A percentile compares a stretch with the other conserved stretches of the same genome.
These are phyloP conservation scores for Zhengitettix transpicula DNA, from an alignment of 2,888 invertebrate species.

Conservation along the genomic window DNA sequence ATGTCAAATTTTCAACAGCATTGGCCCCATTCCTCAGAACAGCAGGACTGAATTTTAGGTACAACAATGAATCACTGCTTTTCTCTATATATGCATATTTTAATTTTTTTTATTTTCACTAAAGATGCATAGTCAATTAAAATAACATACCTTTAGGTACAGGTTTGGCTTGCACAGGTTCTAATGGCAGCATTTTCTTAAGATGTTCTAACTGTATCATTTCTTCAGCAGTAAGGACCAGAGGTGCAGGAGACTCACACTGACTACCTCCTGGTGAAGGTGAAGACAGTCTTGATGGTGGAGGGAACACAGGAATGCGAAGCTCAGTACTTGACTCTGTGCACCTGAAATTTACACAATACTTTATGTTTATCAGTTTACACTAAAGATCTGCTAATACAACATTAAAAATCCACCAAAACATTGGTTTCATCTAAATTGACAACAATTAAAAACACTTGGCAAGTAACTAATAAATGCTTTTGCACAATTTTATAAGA, in stretches of 20 bases:
- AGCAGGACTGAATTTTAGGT: no score
- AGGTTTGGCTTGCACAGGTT: constrained; percentile 50
- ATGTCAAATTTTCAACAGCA: no score
- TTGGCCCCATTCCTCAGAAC: no score
- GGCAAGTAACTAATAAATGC: no score
- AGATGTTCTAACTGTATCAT: constrained; percentile 52
- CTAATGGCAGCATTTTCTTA: constrained; percentile 32
- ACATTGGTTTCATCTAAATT: no score
- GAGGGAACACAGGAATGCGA: constrained; percentile 39
- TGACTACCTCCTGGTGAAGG: constrained; percentile 36
- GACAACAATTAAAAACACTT: no score
- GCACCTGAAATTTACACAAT: constrained; percentile 2
- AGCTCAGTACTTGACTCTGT: constrained; percentile 25
- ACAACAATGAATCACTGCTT: no score
- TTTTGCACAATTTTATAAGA: no score
- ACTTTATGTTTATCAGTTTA: not conserved
- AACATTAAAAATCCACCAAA: no score
- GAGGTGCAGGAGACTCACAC: constrained; percentile 66
- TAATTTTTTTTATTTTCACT: no score
- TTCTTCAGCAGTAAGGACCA: constrained; percentile 64
- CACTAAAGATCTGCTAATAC: no score
- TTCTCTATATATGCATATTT: no score
- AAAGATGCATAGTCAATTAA: not conserved
- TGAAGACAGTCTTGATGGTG: constrained; percentile 17
- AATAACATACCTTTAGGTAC: constrained; percentile 40